Conservation (phyloP, 2,888 invertebrate species). For the Ryuthela nishihirai region DNA sequence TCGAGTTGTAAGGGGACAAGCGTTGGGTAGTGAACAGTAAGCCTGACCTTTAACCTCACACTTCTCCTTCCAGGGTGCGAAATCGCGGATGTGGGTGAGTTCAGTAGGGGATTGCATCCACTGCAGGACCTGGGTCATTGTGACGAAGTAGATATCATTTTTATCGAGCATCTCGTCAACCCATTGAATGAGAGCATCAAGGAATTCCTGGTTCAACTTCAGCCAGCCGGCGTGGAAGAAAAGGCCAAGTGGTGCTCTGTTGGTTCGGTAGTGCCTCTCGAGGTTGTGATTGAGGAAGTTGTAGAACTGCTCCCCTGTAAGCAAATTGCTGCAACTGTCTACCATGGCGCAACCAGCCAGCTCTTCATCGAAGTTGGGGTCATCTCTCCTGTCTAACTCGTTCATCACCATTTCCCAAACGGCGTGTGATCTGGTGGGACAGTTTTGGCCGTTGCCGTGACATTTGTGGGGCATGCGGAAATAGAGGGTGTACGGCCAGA, state of each 20-base stretch:
- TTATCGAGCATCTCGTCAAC: conserved; percentile 86
- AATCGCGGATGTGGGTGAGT: conserved; percentile 76
- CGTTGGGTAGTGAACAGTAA: conserved; percentile 85
- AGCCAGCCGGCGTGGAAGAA: conserved; percentile 95
- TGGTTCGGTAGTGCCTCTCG: conserved; percentile 86
- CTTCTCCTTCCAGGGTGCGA: conserved; percentile 93
- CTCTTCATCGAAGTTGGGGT: conserved; percentile 88
- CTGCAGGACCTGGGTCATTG: conserved; percentile 82
- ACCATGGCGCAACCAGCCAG: conserved; percentile 90
- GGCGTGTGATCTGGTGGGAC: conserved; percentile 74
- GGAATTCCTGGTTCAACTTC: conserved; percentile 84
- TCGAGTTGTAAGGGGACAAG: conserved; percentile 76
- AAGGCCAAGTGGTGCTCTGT: conserved; percentile 76
- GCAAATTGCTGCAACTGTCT: conserved; percentile 89
- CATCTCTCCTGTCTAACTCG: conserved; percentile 86
- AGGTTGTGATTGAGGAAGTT: conserved; percentile 87
- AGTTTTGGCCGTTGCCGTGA: conserved; percentile 74
- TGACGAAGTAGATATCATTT: conserved; percentile 90
- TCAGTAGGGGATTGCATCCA: conserved; percentile 96
- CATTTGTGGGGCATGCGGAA: conserved; percentile 89
- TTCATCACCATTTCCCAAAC: conserved; percentile 98
- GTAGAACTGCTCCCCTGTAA: conserved; percentile 79
- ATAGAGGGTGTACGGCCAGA: conserved; percentile 96
- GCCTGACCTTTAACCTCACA: conserved; percentile 92
- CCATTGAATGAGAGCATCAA: conserved; percentile 84